Evolutionary conservation across 2,797 vertebrate species (phyloP), one percentile per base, ranked within the genome.

Genomic region (Corythornis leucogaster): DNA sequence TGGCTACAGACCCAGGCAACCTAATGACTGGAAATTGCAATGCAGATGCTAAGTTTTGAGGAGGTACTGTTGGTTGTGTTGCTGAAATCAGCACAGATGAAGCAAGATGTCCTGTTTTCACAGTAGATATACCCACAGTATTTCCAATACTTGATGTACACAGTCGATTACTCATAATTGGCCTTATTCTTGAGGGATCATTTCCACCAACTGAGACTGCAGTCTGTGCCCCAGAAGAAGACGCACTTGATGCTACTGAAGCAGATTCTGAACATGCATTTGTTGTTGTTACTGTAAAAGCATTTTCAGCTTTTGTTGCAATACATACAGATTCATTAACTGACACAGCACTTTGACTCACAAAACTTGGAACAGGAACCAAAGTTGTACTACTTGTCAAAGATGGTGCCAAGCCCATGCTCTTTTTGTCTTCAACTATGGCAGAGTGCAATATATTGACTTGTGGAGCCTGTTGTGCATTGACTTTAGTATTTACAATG

Each of bases 61-160:
- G 97, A 91, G 97, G 97, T 78, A 96, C 87, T 91, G 93, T 48
- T 89, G 97, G 95, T 64, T 98, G 97, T 48, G 97, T 94, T 94
- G 97, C 92, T 96, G 98, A 98, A 93, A 98, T 97, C 73, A 98
- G 97, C 92, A 98, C 94, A 80, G 98, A 98, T n/a, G 98, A 98
- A 24, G 98, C 95, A 95, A 98, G 98, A 95, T 98, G 99, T 81
- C 97, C 97, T 78, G 98, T 97, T 97, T 98, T 98, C 77, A 98
- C 98, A 95, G 98, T 98, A 74, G 98, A 98, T 94, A 98, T 97
- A 73, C 97, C 97, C 80, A 98, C 68, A 87, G 96, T 95, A 96
- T 95, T 98, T 85, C 97, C 97, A 54, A 81, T 81, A 95, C 87
- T 96, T 94, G 97, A 95, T 5, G 93, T 81, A 68, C 95, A 96